Base-by-base conservation (phyloP, 2,888 invertebrate genomes). In the Drosophila silvestris region DNA sequence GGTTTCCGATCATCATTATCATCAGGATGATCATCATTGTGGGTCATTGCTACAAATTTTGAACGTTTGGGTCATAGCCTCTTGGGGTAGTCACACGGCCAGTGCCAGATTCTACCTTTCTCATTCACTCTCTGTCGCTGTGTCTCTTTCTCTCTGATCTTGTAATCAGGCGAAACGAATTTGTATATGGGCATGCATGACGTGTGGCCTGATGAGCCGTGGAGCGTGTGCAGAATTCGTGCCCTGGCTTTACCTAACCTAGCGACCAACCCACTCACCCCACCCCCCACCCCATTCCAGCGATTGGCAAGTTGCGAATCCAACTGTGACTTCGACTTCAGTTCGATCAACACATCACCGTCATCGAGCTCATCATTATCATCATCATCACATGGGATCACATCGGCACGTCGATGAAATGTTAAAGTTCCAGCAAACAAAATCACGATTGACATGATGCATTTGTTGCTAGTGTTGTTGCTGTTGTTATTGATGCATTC, bases 151-250 rank as follows among this genome's bases (percentile, higher is more conserved):
- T 41, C 22, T 14, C 50, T 81, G 89, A 90, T 85, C 83, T 83
- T 84, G 88, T 90, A 90, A 90, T 90, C 91, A 90, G 90, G 85
- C 91, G 74, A 81, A 89, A 68, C 90, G 90, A 90, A 90, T 90
- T 87, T 91, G 90, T 90, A 87, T 91, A 88, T 88, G 90, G 89
- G 84, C 89, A 91, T 91, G 88, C 88, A 91, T 90, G 91, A 90
- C 91, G 89, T 89, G 91, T 91, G 91, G 79, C 88, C 85, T 81
- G 88, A 87, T 82, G 86, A 89, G 82, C 80, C 81, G 70, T 81
- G 81, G 86, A 78, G 79, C 82, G 79, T 79, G 83, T 79, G 80
- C 71, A 80, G 79, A 68, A 79, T 82, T 79, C 79, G 63, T 82
- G 79, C 69, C 65, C 82, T 79, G 82, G 39, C 64, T 50, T 51